Conservation (phyloP, 2,797 vertebrate species). For the Dendrocincla tyrannina region DNA sequence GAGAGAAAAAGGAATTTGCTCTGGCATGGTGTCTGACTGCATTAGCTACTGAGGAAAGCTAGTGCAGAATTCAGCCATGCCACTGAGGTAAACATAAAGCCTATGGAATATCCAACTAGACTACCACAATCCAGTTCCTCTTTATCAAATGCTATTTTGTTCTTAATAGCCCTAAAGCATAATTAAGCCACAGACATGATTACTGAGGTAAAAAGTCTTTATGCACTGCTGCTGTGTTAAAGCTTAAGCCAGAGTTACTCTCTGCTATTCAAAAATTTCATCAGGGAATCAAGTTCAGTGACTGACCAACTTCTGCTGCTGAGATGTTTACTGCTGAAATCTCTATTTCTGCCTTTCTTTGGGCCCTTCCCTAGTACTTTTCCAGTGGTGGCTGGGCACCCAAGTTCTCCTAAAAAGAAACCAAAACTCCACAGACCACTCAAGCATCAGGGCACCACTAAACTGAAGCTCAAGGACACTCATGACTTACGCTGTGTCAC, state of each 20-base stretch:
- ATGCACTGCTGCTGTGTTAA: background rate
- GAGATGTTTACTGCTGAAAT: background rate
- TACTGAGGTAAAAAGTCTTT: background rate
- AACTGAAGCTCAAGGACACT: background rate
- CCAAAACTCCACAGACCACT: background rate
- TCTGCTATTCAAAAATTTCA: background rate
- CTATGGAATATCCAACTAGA: background rate
- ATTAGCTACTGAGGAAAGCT: slow-evolving; percentile 75
- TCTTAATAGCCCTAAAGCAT: background rate
- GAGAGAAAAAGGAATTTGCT: slow-evolving; percentile 61
- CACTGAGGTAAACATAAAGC: background rate
- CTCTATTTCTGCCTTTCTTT: background rate
- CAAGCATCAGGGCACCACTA: background rate
- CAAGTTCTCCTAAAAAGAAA: background rate
- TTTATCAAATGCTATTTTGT: background rate
- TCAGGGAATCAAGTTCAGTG: background rate
- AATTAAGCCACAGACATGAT: rapidly evolving
- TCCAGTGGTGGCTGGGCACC: background rate
- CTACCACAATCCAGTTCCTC: background rate
- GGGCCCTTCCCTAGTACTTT: too few species aligned
- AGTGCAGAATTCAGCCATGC: slow-evolving; percentile 86
- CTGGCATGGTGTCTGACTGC: slow-evolving; percentile 86
- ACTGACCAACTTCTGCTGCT: background rate
- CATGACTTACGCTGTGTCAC: slow-evolving; percentile 89
- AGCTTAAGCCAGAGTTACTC: background rate